Percentiles rank a stretch among this genome's conserved stretches.
Evolutionary conservation across 2,888 invertebrate genomes (phyloP).

Genomic region (Zhengitettix transpicula): DNA sequence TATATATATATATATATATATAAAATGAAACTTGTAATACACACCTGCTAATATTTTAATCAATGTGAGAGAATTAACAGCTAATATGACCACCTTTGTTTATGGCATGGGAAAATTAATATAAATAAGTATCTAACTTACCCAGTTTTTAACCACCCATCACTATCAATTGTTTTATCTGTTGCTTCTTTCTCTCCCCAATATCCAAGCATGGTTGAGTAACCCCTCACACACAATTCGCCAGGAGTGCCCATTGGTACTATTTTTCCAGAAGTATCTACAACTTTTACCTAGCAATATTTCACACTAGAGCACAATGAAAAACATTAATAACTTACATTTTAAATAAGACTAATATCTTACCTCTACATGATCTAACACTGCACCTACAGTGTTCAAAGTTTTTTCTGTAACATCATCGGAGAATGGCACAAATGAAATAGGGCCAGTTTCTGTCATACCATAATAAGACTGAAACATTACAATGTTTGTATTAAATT

Average conservation of each 20-base stretch:
- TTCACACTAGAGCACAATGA: neutral
- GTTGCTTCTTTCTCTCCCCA: slow-evolving; percentile 67
- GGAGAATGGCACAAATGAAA: slow-evolving; percentile 25
- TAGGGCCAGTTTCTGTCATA: slow-evolving; percentile 36
- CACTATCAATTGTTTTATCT: slow-evolving; percentile 40
- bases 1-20: no score
- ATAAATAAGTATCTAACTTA: neutral
- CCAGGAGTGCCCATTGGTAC: slow-evolving; percentile 58
- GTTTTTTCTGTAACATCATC: slow-evolving; percentile 29
- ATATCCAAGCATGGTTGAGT: slow-evolving; percentile 60
- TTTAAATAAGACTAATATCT: neutral
- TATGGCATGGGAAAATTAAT: no score
- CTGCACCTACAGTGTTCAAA: slow-evolving; percentile 33
- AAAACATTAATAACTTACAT: neutral
- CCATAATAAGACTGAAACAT: slow-evolving; percentile 29
- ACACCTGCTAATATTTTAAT: no score
- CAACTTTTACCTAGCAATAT: slow-evolving; percentile 25
- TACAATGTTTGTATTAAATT: no score
- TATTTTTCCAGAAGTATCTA: slow-evolving; percentile 41
- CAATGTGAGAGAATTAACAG: no score
- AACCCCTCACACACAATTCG: slow-evolving; percentile 59
- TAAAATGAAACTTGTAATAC: no score
- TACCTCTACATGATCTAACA: slow-evolving; percentile 35
- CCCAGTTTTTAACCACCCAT: slow-evolving; percentile 70
- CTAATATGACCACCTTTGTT: no score